These are phyloP conservation scores for Pherbina coryleti DNA, from an alignment of 2,888 invertebrate species.

Conservation along the genomic window DNA sequence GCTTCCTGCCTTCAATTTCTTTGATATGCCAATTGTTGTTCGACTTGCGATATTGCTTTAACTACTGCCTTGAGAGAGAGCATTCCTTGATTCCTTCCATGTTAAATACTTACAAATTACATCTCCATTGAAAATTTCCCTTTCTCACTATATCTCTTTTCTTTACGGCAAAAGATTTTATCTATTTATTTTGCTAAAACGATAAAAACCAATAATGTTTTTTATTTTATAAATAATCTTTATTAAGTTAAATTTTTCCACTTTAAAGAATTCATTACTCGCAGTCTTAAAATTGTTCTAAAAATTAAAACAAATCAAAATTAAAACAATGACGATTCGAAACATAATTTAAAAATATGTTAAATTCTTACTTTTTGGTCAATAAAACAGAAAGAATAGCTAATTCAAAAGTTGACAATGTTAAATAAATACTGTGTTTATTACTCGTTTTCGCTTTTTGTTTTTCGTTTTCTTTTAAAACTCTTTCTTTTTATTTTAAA, in stretches of 20 bases:
- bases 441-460: slow-evolving; percentile 14
- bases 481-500: slow-evolving; percentile 7
- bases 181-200: too few relatives aligned
- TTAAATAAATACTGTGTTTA: slow-evolving; percentile 32
- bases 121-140: too few relatives aligned
- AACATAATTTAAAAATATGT: slow-evolving; percentile 33
- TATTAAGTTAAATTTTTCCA: slow-evolving; percentile 60
- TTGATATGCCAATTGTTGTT: too few relatives aligned
- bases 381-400: not conserved
- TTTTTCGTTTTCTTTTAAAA: slow-evolving; percentile 32
- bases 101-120: too few relatives aligned
- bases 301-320: slow-evolving; percentile 47
- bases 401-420: slow-evolving; percentile 27
- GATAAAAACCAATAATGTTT: not conserved
- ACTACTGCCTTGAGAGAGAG: too few relatives aligned
- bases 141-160: too few relatives aligned
- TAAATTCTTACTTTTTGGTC: slow-evolving; percentile 23
- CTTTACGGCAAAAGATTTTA: too few relatives aligned
- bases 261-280: slow-evolving; percentile 65
- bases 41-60: too few relatives aligned
- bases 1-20: too few relatives aligned
- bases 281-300: slow-evolving; percentile 69
- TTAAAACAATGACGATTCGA: slow-evolving; percentile 29
- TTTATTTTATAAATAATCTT: slow-evolving; percentile 44
- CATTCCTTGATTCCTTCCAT: too few relatives aligned